Base-by-base conservation (phyloP, 1,140 invertebrate genomes). In the Pachypsylla venusta region DNA sequence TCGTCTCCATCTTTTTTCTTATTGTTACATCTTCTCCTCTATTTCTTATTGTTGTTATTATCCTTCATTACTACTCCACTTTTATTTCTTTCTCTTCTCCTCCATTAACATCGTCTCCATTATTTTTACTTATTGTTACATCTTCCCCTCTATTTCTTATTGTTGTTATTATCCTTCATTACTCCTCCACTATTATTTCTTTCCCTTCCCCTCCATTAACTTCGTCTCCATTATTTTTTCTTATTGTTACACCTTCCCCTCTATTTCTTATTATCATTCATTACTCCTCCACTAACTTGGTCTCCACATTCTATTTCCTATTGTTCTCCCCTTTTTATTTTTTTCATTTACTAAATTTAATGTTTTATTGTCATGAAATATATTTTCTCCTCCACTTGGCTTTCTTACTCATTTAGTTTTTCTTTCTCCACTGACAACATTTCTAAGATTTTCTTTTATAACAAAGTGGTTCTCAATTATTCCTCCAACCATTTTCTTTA, bases 21-120 rank as follows among this genome's bases (percentile, higher is more conserved):
- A 14, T 28, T 59, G 56, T 39, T 28, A 20, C 30, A 22, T 56
- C 53, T n/a, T 59, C 26, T 56, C 35, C 53, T 30, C 25, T 55
- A 7, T 20, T 42, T 48, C 25, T 42, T 14, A 4, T 40, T n/a
- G n/a, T n/a, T n/a, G n/a, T n/a, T n/a, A n/a, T n/a, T n/a, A n/a
- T n/a, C n/a, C n/a, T n/a, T n/a, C n/a, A n/a, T n/a, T n/a, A n/a
- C n/a, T n/a, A n/a, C n/a, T n/a, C n/a, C n/a, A n/a, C n/a, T n/a
- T n/a, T n/a, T n/a, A n/a, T n/a, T n/a, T n/a, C n/a, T n/a, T n/a
- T n/a, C n/a, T n/a, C n/a, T n/a, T n/a, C n/a, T n/a, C n/a, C n/a
- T n/a, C n/a, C n/a, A n/a, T n/a, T n/a, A n/a, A n/a, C n/a, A n/a
- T n/a, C n/a, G n/a, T n/a, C 54, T 60, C 25, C 59, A 58, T 57